Evolutionary conservation across 2,797 vertebrate species (phyloP).

Genomic region (Scarus forsteni): DNA sequence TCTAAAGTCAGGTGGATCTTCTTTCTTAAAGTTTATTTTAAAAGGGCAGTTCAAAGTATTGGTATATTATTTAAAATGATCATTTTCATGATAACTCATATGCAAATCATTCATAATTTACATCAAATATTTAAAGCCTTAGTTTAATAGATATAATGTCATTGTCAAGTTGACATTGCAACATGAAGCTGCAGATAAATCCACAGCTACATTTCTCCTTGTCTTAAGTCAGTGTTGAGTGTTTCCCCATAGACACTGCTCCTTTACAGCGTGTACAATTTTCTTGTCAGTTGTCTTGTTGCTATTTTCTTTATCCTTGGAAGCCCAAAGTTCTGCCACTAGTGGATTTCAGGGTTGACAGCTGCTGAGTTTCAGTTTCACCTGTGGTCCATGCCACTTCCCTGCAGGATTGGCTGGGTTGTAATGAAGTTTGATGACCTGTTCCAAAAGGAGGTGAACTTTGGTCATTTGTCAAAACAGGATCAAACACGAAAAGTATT

Average conservation of each 20-base stretch:
- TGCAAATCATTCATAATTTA: too few relatives aligned
- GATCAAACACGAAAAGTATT: slow-evolving; percentile 12
- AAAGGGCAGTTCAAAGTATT: too few relatives aligned
- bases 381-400: slow-evolving; percentile 42
- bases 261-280: slow-evolving; percentile 55
- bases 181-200: slow-evolving; percentile 9
- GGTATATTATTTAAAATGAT: too few relatives aligned
- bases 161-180: not conserved
- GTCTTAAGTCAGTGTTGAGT: slow-evolving; percentile 23
- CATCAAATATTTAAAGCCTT: not conserved
- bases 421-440: slow-evolving; percentile 61
- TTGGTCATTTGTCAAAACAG: slow-evolving; percentile 43
- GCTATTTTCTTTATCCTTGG: slow-evolving; percentile 49
- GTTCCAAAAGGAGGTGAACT: slow-evolving; percentile 39
- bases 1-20: too few relatives aligned
- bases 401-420: slow-evolving; percentile 43
- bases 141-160: not conserved
- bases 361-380: slow-evolving; percentile 61
- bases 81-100: too few relatives aligned
- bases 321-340: slow-evolving; percentile 57
- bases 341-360: slow-evolving; percentile 66
- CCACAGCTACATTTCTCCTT: not conserved
- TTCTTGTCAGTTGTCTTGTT: slow-evolving; percentile 68
- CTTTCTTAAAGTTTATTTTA: too few relatives aligned
- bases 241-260: slow-evolving; percentile 34